Base-by-base conservation (phyloP, 2,888 invertebrate species). In the Agelastica alni region DNA sequence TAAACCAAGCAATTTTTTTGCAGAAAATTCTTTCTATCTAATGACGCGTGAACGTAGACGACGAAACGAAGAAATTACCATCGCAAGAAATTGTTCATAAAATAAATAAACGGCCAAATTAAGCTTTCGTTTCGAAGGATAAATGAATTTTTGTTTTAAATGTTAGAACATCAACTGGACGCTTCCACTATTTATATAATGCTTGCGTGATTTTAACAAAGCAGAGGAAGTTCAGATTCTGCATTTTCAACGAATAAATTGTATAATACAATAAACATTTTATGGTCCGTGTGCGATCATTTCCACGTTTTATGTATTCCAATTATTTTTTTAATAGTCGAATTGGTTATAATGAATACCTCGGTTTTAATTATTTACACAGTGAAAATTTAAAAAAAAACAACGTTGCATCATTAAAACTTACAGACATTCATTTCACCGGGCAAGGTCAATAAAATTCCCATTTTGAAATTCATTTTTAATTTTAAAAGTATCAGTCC, bases 161-260 rank as follows among this genome's bases (percentile, higher is more conserved):
- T 59, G 59, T 54, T 58, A 58, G 62, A 67, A 65, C 60, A 60
- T 54, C 58, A 64, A 65, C 51, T 58, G 63, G 62, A 63, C 59
- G 64, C 65, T 71, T 71, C 70, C 70, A 68, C 61, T 61, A 62
- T 66, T 70, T 70, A 69, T 66, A 60, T 69, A 69, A 70, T 56
- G 62, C 63, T 70, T 66, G 70, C 70, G 69, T 70, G 70, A 58
- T 51, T 51, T 54, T 55, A 62, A 71, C 69, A 70, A 70, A 69
- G 62, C 63, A 67, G 52, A 70, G 71, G 71, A 71, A 70, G 70
- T 63, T 39, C 59, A 56, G 61, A 62, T 59, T 61, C 61, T 55
- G 56, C 54, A 53, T 54, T 56, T 56, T 56, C 53, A 56, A 57
- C 59, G 51, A 57, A 53, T 60, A 56, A 56, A 58, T 60, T 57